Evolutionary conservation across 2,797 vertebrate genomes (phyloP), one percentile per base, ranked within the genome.

Genomic region (Acrocephalus scirpaceus): DNA sequence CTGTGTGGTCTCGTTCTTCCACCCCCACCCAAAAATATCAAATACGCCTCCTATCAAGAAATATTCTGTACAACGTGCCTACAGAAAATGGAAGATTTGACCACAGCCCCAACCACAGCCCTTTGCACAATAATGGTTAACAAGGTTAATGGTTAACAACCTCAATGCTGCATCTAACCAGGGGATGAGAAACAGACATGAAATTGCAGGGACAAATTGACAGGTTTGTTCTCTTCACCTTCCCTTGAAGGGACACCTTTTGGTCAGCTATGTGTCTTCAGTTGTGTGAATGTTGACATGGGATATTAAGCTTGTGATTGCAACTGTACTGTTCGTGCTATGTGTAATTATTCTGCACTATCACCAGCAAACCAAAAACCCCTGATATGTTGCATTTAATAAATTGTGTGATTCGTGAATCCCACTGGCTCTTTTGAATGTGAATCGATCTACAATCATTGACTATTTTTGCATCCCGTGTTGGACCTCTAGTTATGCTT

Each of bases 351-450:
- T 23, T 62, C 50, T 44, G 36, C 36, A 69, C 29, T 82, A 18
- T 50, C 64, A 57, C 13, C 3, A 6, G 32, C 11, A 62, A 56
- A 62, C 16, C 8, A 30, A 40, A 60, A 36, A 40, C 2, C 8
- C 21, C 36, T 50, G 16, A 21, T 0, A 1, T 38, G 16, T 13
- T 38, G 16, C 11, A 64, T 44, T 76, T 45, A 57, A n/a, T 10
- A 38, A 48, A 56, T 15, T 0, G 0, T 17, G 27, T 0, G 3
- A 30, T 64, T 38, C 1, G 1, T 70, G 27, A 64, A 75, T n/a
- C 16, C 19, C 16, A 11, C 3, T 29, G 32, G 20, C 16, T 50
- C 32, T 70, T 89, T 57, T 38, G 22, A 29, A 44, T n/a, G 19
- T 44, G 64, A 76, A 20, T 44, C 0, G 1, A 38, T 22, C 20